These are phyloP conservation scores for Oophaga sylvatica DNA, from an alignment of 2,797 vertebrate species.

Conservation along the genomic window DNA sequence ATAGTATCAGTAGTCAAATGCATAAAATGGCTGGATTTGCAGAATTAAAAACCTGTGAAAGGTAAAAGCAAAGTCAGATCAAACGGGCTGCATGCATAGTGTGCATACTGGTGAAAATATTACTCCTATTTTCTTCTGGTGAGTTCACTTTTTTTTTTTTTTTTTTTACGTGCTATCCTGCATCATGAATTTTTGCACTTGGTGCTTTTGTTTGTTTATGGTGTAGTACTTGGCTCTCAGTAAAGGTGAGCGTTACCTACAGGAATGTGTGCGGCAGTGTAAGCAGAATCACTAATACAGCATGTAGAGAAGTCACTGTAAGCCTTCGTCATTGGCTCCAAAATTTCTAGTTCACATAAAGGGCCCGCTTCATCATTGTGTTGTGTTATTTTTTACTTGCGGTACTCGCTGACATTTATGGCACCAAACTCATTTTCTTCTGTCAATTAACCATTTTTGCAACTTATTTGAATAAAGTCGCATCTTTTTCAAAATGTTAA, in stretches of 20 bases:
- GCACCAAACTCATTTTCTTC: too few relatives aligned
- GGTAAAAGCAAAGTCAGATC: not conserved
- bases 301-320: not conserved
- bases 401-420: too few relatives aligned
- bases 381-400: too few relatives aligned
- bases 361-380: too few relatives aligned
- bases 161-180: not conserved
- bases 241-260: not conserved
- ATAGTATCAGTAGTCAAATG: not conserved
- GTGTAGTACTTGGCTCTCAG: not conserved
- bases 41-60: not conserved
- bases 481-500: too few relatives aligned
- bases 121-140: too few relatives aligned
- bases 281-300: not conserved
- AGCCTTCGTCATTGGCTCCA: not conserved
- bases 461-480: too few relatives aligned
- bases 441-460: too few relatives aligned
- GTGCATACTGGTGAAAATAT: not conserved
- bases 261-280: not conserved
- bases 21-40: not conserved
- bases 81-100: not conserved
- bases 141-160: not conserved
- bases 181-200: not conserved
- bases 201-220: not conserved
- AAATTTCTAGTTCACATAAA: not conserved